phyloP scores from a whole-genome alignment of 1,140 invertebrate genomes.

The Cataglyphis hispanica region DNA sequence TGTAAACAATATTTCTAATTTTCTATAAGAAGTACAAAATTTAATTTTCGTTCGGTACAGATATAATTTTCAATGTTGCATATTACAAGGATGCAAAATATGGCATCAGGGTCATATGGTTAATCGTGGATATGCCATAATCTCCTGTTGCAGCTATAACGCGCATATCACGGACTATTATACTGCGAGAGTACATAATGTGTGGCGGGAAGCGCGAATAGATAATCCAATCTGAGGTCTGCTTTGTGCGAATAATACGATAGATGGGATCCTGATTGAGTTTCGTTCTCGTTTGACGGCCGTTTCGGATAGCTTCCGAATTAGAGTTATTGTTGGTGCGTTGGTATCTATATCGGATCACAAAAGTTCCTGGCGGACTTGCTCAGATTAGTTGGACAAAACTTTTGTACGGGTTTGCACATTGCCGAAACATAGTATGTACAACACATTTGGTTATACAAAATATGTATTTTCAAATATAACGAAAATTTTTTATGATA shows the following conservation, averaged over 20 bases:
- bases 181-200: slow-evolving; percentile 59
- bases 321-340: slow-evolving; percentile 32
- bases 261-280: slow-evolving; percentile 56
- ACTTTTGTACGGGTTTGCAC: background rate
- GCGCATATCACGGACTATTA: slow-evolving; percentile 57
- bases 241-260: slow-evolving; percentile 62
- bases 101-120: slow-evolving; percentile 31
- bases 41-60: slow-evolving; percentile 33
- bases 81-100: slow-evolving; percentile 47
- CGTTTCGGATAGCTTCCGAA: slow-evolving; percentile 33
- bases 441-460: background rate
- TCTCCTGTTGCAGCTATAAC: slow-evolving; percentile 52
- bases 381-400: background rate
- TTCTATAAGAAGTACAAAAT: background rate
- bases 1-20: background rate
- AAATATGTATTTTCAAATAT: background rate
- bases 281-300: slow-evolving; percentile 47
- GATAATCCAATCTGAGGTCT: slow-evolving; percentile 57
- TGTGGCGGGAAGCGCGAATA: slow-evolving; percentile 54
- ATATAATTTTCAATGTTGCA: slow-evolving; percentile 19
- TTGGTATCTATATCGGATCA: background rate
- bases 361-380: slow-evolving; percentile 18
- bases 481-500: background rate
- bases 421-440: too few relatives aligned
- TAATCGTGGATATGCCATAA: slow-evolving; percentile 54